Conservation (phyloP, 2,888 invertebrate species). For the Nebria brevicollis region DNA sequence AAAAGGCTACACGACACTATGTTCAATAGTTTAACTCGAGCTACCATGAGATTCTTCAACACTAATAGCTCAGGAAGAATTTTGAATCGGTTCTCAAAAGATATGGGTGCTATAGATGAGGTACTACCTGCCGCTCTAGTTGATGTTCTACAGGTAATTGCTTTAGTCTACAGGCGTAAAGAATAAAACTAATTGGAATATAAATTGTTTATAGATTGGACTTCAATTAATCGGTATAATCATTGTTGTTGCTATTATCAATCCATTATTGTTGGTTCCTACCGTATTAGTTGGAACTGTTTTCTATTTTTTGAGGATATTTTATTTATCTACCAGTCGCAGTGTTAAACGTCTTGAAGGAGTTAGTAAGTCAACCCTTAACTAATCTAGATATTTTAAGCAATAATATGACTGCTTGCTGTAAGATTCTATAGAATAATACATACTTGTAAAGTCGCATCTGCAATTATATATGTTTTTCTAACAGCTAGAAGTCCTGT, state of each 20-base stretch:
- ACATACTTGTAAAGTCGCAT: background rate
- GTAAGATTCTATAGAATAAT: background rate
- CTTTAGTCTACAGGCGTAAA: background rate
- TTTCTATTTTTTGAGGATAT: constrained; percentile 72
- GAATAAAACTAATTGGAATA: background rate
- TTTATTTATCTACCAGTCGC: constrained; percentile 79
- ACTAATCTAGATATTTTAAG: background rate
- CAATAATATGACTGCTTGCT: background rate
- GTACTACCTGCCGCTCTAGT: constrained; percentile 64
- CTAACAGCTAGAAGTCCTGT: constrained; percentile 79
- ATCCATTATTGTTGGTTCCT: constrained; percentile 75
- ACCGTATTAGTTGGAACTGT: constrained; percentile 71
- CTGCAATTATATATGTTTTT: constrained; percentile 12
- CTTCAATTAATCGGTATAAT: constrained; percentile 75
- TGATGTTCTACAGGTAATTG: constrained; percentile 63
- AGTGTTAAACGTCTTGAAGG: constrained; percentile 78
- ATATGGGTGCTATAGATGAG: constrained; percentile 71
- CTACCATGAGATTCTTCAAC: constrained; percentile 77
- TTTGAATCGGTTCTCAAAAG: constrained; percentile 78
- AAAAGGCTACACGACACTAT: constrained; percentile 67
- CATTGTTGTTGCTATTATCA: constrained; percentile 76
- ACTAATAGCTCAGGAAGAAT: constrained; percentile 73
- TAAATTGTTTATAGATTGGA: constrained; percentile 63
- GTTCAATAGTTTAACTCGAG: constrained; percentile 68
- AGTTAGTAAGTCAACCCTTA: constrained; percentile 67